Evolutionary conservation across 2,797 vertebrate species (phyloP), one percentile per base, ranked within the genome.

Genomic region (Podarcis lilfordi): DNA sequence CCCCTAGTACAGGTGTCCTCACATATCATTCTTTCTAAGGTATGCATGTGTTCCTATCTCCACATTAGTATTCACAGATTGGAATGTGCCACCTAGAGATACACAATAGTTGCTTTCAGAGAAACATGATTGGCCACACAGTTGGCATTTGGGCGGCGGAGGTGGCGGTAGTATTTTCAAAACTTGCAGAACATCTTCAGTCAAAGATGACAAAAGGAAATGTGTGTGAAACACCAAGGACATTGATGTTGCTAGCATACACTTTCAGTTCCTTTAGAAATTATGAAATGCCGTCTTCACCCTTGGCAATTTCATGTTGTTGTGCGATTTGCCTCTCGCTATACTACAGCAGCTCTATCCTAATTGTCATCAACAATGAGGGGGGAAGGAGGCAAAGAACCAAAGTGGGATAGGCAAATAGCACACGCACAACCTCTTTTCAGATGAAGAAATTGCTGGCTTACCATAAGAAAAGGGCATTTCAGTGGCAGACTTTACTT

Each of bases 401-500:
- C 32, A 84, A 10, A 86, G 32, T 32, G 50, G 19, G 25, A 72
- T 27, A 71, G 5, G 66, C 27, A 86, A 86, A 74, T n/a, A 72
- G 68, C 5, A 25, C 25, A 2, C 15, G 1, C n/a, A 15, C 61
- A 43, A 9, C 5, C 35, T n/a, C 71, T 59, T 71, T 80, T 74
- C 43, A 29, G 50, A 72, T 13, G 68, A n/a, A 40, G 35, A 72
- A 85, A 35, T 15, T 3, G 71, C 43, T 1, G 5, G 0, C 3
- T 83, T 84, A 59, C 45, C 85, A 59, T 68, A 78, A 72, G 68
- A 89, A 91, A 66, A 61, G n/a, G 29, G 35, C 72, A 32, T 66
- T 90, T 92, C 80, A 37, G 78, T 59, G 87, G 87, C 71, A 86
- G 85, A 83, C 82, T 90, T 35, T 90, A 89, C 32, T 17, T 40